Evolutionary conservation across 1,140 invertebrate species (phyloP).

Genomic region (Drosophila ercepeae): DNA sequence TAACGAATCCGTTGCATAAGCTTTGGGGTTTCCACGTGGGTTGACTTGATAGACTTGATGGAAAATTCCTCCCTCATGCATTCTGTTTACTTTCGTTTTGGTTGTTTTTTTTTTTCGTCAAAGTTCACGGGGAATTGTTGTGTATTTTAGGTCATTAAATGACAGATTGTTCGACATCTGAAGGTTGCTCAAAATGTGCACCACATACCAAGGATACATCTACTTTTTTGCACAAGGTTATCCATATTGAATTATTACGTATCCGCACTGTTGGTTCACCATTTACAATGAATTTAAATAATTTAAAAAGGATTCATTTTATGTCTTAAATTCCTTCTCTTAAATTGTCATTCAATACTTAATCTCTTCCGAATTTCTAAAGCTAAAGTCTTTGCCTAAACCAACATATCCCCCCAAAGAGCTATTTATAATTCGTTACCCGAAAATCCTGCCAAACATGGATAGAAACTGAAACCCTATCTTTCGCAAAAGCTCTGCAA

Average conservation of each 20-base stretch:
- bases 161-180: neutral
- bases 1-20: slow-evolving; percentile 63
- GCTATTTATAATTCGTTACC: slow-evolving; percentile 13
- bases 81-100: neutral
- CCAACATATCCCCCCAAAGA: neutral
- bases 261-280: neutral
- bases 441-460: neutral
- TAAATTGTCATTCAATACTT: neutral
- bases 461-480: neutral
- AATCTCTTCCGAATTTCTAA: neutral
- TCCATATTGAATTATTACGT: neutral
- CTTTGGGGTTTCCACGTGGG: neutral
- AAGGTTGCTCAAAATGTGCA: neutral
- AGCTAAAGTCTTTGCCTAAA: neutral
- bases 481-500: slow-evolving; percentile 4
- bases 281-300: too few relatives aligned
- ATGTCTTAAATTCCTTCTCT: neutral
- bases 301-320: too few relatives aligned
- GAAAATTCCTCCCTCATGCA: neutral
- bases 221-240: neutral
- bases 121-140: slow-evolving; percentile 10
- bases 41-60: neutral
- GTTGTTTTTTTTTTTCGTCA: neutral
- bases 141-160: slow-evolving; percentile 22
- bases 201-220: too few relatives aligned